A percentile compares a stretch with the other conserved stretches of the same genome.
phyloP scores from a whole-genome alignment of 2,113 vertebrate genomes.

The Psilopogon haemacephalus region DNA sequence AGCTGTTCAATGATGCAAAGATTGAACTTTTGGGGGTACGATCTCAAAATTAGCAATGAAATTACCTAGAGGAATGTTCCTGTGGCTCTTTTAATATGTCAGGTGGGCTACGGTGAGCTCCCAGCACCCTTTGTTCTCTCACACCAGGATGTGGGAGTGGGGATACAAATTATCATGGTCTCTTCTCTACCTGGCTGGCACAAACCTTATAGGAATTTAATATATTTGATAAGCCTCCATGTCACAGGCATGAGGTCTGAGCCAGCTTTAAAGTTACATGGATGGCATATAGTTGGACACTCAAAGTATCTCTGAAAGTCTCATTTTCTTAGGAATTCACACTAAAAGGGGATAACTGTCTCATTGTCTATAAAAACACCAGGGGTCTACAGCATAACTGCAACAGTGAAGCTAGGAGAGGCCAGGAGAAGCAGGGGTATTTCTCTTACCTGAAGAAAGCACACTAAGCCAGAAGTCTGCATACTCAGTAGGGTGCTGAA shows the following conservation, averaged over 20 bases:
- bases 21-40: neutral
- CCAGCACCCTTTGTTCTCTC: neutral
- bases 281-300: neutral
- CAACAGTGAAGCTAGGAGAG: neutral
- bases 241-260: neutral
- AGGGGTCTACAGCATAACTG: neutral
- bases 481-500: neutral
- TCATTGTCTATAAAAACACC: neutral
- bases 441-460: neutral
- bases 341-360: neutral
- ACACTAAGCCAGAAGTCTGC: neutral
- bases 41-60: neutral
- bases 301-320: neutral
- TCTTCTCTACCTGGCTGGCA: neutral
- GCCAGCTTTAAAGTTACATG: neutral
- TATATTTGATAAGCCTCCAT: neutral
- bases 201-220: neutral
- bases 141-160: neutral
- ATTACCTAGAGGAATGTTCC: neutral
- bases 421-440: neutral
- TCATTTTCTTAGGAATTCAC: neutral
- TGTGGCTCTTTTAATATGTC: neutral
- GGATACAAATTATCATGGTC: neutral
- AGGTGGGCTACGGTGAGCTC: neutral
- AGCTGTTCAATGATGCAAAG: neutral